These are phyloP conservation scores for Guaruba guarouba DNA, from an alignment of 2,113 vertebrate species.

Conservation along the genomic window DNA sequence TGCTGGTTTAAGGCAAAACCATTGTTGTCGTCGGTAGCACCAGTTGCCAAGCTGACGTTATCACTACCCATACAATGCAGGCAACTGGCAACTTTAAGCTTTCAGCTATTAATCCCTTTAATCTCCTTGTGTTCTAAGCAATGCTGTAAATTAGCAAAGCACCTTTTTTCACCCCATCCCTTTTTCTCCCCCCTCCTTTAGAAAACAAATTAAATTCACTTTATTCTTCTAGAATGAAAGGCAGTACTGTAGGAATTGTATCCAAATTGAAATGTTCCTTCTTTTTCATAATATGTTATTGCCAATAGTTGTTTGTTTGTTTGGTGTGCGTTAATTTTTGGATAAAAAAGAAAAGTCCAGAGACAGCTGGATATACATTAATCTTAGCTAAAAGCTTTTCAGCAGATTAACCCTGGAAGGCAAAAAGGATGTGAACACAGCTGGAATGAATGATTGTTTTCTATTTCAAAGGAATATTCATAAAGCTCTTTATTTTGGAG, in stretches of 20 bases:
- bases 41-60: rapidly evolving
- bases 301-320: neutral
- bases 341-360: neutral
- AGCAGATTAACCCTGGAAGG: conserved; percentile 45
- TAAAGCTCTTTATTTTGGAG: neutral
- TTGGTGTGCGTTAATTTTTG: neutral
- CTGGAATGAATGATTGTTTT: conserved; percentile 27
- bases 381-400: conserved; percentile 52
- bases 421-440: conserved; percentile 31
- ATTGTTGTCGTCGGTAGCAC: neutral
- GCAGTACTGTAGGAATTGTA: neutral
- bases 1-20: neutral
- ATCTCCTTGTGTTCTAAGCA: neutral
- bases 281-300: neutral
- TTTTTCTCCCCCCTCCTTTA: neutral
- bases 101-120: neutral
- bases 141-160: neutral
- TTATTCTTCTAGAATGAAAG: neutral
- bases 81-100: neutral
- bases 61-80: rapidly evolving
- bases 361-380: conserved; percentile 30
- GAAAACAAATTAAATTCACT: neutral
- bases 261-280: neutral
- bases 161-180: neutral
- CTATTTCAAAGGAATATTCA: neutral